A percentile compares a stretch with the other conserved stretches of the same genome.
Conservation (phyloP, 2,888 invertebrate genomes). For the Ecliptopera silaceata region DNA sequence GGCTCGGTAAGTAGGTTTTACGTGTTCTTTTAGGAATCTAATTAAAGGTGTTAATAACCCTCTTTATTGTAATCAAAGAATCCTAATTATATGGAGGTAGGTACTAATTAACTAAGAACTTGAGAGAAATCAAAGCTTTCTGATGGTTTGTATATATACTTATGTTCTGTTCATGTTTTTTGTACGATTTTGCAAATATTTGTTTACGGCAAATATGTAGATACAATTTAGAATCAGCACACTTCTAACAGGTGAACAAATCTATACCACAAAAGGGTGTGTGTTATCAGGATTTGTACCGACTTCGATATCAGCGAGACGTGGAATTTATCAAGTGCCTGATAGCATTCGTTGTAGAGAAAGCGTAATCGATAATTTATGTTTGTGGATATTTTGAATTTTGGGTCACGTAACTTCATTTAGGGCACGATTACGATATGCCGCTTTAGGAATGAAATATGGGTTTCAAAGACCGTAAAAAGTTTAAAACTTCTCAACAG, state of each 20-base stretch:
- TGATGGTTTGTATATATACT: no score
- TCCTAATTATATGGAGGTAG: no score
- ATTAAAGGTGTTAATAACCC: no score
- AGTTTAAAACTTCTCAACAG: neutral
- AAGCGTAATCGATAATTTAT: constrained; percentile 46
- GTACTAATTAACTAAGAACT: no score
- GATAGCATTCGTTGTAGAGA: constrained; percentile 54
- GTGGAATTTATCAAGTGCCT: constrained; percentile 62
- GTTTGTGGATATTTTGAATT: constrained; percentile 26
- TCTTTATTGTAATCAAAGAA: no score
- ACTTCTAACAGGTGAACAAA: constrained; percentile 64
- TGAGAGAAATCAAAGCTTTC: no score
- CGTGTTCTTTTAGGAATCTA: neutral
- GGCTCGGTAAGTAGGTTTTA: constrained; percentile 2
- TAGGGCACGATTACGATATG: constrained; percentile 5
- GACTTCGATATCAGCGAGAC: constrained; percentile 56
- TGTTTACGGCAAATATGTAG: constrained; percentile 2
- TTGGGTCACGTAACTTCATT: constrained; percentile 7
- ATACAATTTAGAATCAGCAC: constrained; percentile 29
- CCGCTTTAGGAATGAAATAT: no score
- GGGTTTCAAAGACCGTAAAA: no score
- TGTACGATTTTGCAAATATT: constrained; percentile 34
- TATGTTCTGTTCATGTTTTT: no score
- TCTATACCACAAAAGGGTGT: constrained; percentile 66
- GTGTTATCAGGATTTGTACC: constrained; percentile 60